Percentiles rank a stretch among this genome's conserved stretches.
Evolutionary conservation across 2,797 vertebrate species (phyloP).

Genomic region (Lithobates pipiens): DNA sequence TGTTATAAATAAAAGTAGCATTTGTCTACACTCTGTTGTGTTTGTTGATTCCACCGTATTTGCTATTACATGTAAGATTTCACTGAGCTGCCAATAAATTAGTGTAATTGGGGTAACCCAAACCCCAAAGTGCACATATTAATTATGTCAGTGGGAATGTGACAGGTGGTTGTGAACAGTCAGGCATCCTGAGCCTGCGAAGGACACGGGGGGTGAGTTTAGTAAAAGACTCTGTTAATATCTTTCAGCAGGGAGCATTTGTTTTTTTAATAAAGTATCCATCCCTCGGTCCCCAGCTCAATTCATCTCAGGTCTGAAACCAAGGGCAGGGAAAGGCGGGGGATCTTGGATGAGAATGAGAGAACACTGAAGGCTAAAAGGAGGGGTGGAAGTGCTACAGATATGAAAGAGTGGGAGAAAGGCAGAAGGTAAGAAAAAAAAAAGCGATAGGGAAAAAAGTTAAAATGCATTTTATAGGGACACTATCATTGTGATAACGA

Average conservation of each 20-base stretch:
- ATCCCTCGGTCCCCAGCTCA: conserved; percentile 53
- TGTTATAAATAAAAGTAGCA: not conserved
- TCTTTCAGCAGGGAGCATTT: conserved; percentile 60
- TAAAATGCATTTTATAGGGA: not conserved
- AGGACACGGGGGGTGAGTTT: conserved; percentile 58
- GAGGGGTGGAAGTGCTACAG: not conserved
- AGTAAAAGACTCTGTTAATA: conserved; percentile 62
- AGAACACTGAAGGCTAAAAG: conserved; percentile 8
- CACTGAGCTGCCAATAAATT: not conserved
- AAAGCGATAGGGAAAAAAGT: not conserved
- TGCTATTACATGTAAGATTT: not conserved
- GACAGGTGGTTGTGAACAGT: conserved; percentile 54
- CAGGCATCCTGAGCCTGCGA: conserved; percentile 34
- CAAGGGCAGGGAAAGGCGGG: conserved; percentile 40
- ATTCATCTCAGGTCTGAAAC: conserved; percentile 53
- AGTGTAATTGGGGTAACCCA: conserved; percentile 44
- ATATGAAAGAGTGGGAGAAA: conserved; percentile 3
- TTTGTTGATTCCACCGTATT: not conserved
- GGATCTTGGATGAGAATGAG: conserved; percentile 1
- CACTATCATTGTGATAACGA: not conserved
- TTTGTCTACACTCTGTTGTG: not conserved
- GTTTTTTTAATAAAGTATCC: conserved; percentile 62
- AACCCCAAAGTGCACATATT: conserved; percentile 52
- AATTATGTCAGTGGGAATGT: conserved; percentile 39
- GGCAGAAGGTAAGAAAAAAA: not conserved